These are phyloP conservation scores for Onchidella celtica DNA, from an alignment of 2,888 invertebrate species.

Conservation along the genomic window DNA sequence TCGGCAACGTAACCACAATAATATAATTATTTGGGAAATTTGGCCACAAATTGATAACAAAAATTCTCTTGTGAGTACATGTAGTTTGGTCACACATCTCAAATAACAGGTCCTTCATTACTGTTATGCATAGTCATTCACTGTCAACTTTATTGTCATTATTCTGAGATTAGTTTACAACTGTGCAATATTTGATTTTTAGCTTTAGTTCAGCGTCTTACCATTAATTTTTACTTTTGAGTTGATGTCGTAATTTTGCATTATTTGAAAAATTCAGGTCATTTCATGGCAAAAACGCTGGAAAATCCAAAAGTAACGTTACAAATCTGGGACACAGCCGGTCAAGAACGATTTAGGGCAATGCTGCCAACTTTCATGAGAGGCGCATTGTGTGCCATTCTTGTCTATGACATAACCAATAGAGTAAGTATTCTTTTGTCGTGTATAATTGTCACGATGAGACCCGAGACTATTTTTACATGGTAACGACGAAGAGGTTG, in stretches of 20 bases:
- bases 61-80: too few relatives aligned
- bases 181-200: too few relatives aligned
- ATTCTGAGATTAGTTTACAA: too few relatives aligned
- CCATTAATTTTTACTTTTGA: neutral
- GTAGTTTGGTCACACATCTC: too few relatives aligned
- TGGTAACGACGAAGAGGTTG: too few relatives aligned
- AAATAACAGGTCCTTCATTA: too few relatives aligned
- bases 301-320: slow-evolving; percentile 57
- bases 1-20: too few relatives aligned
- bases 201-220: too few relatives aligned
- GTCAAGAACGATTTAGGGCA: slow-evolving; percentile 64
- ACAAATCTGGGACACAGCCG: slow-evolving; percentile 71
- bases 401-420: slow-evolving; percentile 66
- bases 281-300: slow-evolving; percentile 42
- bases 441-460: neutral
- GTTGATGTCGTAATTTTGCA: neutral
- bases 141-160: too few relatives aligned
- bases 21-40: too few relatives aligned
- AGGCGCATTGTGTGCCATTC: slow-evolving; percentile 61
- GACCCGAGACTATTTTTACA: neutral
- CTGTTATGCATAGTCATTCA: too few relatives aligned
- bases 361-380: slow-evolving; percentile 67
- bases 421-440: slow-evolving; percentile 53
- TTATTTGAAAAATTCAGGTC: slow-evolving; percentile 4
- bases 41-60: too few relatives aligned